These are phyloP conservation scores for Lophotriccus pileatus DNA, from an alignment of 2,797 vertebrate species.

Conservation along the genomic window DNA sequence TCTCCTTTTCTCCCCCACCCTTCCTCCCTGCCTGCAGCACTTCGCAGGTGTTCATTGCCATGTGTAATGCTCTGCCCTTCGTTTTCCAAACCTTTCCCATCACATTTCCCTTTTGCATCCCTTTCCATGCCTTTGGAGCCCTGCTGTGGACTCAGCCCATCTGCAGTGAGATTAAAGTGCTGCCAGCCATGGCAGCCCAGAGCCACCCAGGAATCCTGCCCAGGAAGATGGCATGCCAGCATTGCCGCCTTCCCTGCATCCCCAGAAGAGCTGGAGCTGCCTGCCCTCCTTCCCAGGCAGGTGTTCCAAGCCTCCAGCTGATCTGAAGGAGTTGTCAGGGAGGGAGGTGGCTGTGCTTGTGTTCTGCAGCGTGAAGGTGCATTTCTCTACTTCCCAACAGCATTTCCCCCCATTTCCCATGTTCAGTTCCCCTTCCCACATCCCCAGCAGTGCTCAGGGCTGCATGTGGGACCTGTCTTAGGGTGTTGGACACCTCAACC, in stretches of 20 bases:
- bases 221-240: neutral
- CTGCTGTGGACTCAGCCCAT: neutral
- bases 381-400: neutral
- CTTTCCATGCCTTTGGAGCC: neutral
- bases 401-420: neutral
- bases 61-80: neutral
- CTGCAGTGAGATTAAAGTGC: constrained; percentile 10
- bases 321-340: neutral
- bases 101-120: neutral
- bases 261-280: neutral
- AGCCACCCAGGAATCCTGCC: neutral
- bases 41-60: neutral
- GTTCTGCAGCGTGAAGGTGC: neutral
- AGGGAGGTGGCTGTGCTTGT: neutral
- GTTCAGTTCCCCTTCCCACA: neutral
- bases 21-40: neutral
- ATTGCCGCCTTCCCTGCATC: neutral
- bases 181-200: neutral
- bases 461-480: neutral
- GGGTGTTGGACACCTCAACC: neutral
- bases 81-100: neutral
- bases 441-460: neutral
- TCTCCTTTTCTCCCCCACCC: neutral
- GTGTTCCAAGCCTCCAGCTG: neutral
- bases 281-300: neutral